These are phyloP conservation scores for Drosophila stalkeri DNA, from an alignment of 2,888 invertebrate species.

Conservation along the genomic window DNA sequence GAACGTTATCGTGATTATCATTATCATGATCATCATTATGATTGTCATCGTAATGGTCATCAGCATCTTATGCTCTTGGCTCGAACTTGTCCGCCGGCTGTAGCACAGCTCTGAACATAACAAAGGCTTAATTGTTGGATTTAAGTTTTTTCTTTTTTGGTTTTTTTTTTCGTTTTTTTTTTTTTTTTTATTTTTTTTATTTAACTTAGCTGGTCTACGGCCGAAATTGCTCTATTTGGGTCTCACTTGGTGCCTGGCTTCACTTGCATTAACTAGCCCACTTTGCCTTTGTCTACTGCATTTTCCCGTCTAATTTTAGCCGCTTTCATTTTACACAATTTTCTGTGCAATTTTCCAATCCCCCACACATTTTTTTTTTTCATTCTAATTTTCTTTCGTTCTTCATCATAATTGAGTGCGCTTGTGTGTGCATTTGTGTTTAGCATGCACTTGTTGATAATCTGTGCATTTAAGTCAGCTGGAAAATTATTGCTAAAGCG, in stretches of 20 bases:
- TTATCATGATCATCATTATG: conserved; percentile 26
- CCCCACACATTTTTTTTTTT: neutral
- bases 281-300: conserved; percentile 6
- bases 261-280: neutral
- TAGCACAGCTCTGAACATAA: conserved; percentile 33
- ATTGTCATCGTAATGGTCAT: conserved; percentile 19
- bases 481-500: conserved; percentile 34
- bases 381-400: conserved; percentile 11
- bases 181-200: neutral
- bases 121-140: conserved; percentile 74
- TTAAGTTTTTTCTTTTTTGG: neutral
- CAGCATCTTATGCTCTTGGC: conserved; percentile 41
- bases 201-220: conserved; percentile 9
- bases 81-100: conserved; percentile 33
- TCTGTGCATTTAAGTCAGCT: conserved; percentile 39
- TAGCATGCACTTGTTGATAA: conserved; percentile 47
- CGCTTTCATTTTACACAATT: conserved; percentile 29
- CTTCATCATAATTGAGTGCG: conserved; percentile 16
- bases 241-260: conserved; percentile 7
- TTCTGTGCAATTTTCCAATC: conserved; percentile 27
- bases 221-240: conserved; percentile 7
- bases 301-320: conserved; percentile 44
- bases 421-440: conserved; percentile 7
- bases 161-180: neutral
- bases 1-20: conserved; percentile 22